Conservation (phyloP, 1,140 invertebrate species). For the Grapholita molesta region DNA sequence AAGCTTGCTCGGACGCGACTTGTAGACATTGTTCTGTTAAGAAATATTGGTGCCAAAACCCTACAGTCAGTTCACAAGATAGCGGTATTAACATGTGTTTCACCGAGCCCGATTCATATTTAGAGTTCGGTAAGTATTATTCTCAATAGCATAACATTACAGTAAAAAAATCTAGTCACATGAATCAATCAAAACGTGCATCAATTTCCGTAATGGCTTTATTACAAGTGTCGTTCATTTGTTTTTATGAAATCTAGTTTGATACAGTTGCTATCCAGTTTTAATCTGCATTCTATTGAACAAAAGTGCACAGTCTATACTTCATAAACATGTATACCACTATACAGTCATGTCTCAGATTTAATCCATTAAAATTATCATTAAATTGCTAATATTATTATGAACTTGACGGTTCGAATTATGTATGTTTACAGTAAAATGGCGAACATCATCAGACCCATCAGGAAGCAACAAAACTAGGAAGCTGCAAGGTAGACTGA, state of each 20-base stretch:
- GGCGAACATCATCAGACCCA: conserved; percentile 70
- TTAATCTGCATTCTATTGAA: conserved; percentile 3
- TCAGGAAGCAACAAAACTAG: conserved; percentile 59
- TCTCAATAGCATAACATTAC: not conserved
- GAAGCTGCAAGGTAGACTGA: conserved; percentile 58
- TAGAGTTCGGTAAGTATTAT: conserved; percentile 61
- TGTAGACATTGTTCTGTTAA: conserved; percentile 76
- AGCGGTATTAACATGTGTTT: conserved; percentile 87
- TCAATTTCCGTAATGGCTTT: not conserved
- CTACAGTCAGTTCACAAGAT: conserved; percentile 85
- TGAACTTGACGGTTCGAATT: too few species aligned
- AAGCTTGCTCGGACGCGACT: conserved; percentile 58
- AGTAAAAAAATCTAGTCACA: not conserved
- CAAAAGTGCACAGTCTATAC: not conserved
- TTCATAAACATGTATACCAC: too few species aligned
- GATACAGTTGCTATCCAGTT: not conserved
- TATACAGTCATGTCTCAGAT: too few species aligned
- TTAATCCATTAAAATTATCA: too few species aligned
- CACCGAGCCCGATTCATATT: conserved; percentile 81
- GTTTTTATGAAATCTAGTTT: conserved; percentile 12
- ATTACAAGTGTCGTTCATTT: not conserved
- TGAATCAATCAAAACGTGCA: not conserved
- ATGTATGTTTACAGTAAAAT: conserved; percentile 68
- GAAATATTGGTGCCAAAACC: conserved; percentile 80
- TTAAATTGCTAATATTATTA: too few species aligned